Evolutionary conservation across 2,113 vertebrate genomes (phyloP).

Genomic region (Xiphophorus maculatus): DNA sequence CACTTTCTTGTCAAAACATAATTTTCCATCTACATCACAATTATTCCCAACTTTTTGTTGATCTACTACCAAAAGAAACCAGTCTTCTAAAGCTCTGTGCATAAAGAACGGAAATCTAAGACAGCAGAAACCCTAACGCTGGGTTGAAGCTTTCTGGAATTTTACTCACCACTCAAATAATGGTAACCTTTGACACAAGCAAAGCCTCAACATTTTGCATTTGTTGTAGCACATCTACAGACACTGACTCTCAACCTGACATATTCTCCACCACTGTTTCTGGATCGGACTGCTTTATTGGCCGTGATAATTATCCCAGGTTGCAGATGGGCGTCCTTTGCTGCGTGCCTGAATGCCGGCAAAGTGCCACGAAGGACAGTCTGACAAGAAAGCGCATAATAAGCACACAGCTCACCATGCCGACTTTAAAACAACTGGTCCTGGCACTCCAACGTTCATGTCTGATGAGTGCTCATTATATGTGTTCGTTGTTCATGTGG

Average conservation of each 20-base stretch:
- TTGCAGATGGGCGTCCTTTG: conserved; percentile 36
- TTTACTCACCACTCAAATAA: background rate
- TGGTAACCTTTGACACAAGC: background rate
- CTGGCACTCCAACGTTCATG: conserved; percentile 19
- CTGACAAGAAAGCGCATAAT: conserved; percentile 36
- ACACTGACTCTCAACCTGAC: conserved; percentile 1
- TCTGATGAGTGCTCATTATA: background rate
- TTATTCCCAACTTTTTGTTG: no score
- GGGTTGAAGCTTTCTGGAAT: background rate
- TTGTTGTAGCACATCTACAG: conserved; percentile 20
- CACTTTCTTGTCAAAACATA: no score
- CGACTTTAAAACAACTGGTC: conserved; percentile 38
- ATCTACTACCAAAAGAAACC: background rate
- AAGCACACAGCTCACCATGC: conserved; percentile 26
- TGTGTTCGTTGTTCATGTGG: conserved; percentile 28
- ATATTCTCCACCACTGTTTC: conserved; percentile 15
- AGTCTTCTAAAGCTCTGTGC: background rate
- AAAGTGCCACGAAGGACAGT: background rate
- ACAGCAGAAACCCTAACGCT: background rate
- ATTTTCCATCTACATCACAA: no score
- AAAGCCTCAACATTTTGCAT: background rate
- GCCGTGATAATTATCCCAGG: conserved; percentile 34
- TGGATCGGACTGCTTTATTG: conserved; percentile 19
- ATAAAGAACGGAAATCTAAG: background rate
- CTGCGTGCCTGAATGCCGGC: conserved; percentile 47